Base-by-base conservation (phyloP, 2,113 vertebrate genomes). In the Alethe diademata region DNA sequence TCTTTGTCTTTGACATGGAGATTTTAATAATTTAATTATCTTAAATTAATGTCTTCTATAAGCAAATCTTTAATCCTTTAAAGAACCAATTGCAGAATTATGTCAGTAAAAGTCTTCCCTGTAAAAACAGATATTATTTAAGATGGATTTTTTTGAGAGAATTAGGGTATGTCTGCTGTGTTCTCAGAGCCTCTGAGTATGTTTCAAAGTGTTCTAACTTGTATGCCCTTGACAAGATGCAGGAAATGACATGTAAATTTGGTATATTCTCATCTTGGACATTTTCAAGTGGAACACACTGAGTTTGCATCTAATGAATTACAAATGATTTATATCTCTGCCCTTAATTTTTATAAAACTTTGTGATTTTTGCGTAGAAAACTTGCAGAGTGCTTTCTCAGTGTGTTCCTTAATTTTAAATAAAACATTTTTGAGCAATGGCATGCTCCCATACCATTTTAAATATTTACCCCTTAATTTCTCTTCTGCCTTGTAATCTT, bases 1-100 rank as follows among this genome's bases (percentile, higher is more conserved):
- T 62, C 54, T 84, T 45, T 83, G 61, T 42, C 93, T 95, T 95
- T 91, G 87, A 92, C 78, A 38, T 85, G 66, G 81, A 91, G 61
- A 93, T 95, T 87, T 89, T 79, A 93, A 95, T 92, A 20, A 73
- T 89, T 95, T 92, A 89, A 93, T 97, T 94, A 84, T 54, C 54
- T 84, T 96, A 64, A 96, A 89, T 88, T 88, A 93, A 86, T 88
- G 91, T 80, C 72, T 84, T 92, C 57, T 92, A 51, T 78, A 91
- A 91, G 84, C 76, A 89, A 91, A 89, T 48, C 65, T 89, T 92
- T 95, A 81, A 84, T 60, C 60, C 60, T 89, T 92, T 94, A 24
- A 91, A 73, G 79, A 88, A 84, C 67, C 40, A 14, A 54, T 84
- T 91, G 91, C 56, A 78, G 57, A 71, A 90, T 86, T 67, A 29